phyloP scores from a whole-genome alignment of 2,888 invertebrate species.

The Beris chalybata region DNA sequence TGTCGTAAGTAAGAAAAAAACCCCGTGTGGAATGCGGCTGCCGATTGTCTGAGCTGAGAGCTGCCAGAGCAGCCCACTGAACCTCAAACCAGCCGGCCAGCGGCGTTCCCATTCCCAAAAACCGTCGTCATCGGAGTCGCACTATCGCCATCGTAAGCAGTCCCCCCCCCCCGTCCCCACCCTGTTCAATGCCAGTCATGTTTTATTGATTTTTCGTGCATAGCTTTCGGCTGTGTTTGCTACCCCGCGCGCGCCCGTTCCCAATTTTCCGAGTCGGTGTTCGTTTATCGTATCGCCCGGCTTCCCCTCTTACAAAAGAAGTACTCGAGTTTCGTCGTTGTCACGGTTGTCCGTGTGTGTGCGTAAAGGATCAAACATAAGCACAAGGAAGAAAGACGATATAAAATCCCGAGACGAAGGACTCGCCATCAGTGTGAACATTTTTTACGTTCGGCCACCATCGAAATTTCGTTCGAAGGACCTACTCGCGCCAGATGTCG shows the following conservation, averaged over 20 bases:
- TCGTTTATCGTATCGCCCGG: no score
- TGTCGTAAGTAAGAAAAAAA: slow-evolving; percentile 28
- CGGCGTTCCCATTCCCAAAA: slow-evolving; percentile 10
- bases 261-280: background rate
- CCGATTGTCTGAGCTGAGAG: slow-evolving; percentile 31
- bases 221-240: background rate
- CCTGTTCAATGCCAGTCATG: background rate
- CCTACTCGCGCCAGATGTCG: slow-evolving; percentile 16
- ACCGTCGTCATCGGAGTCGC: slow-evolving; percentile 8
- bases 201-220: slow-evolving; percentile 24
- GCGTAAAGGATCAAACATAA: slow-evolving; percentile 21
- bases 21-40: slow-evolving; percentile 38
- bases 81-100: slow-evolving; percentile 9
- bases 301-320: no score
- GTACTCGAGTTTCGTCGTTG: background rate
- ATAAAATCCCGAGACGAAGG: background rate
- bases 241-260: slow-evolving; percentile 13
- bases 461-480: background rate
- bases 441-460: slow-evolving; percentile 9
- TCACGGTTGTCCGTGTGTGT: slow-evolving; percentile 1
- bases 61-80: background rate
- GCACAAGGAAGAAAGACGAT: slow-evolving; percentile 3
- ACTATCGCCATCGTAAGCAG: slow-evolving; percentile 5
- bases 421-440: background rate
- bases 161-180: background rate